These are phyloP conservation scores for Tragopan temminckii DNA, from an alignment of 2,797 vertebrate species.

Conservation along the genomic window DNA sequence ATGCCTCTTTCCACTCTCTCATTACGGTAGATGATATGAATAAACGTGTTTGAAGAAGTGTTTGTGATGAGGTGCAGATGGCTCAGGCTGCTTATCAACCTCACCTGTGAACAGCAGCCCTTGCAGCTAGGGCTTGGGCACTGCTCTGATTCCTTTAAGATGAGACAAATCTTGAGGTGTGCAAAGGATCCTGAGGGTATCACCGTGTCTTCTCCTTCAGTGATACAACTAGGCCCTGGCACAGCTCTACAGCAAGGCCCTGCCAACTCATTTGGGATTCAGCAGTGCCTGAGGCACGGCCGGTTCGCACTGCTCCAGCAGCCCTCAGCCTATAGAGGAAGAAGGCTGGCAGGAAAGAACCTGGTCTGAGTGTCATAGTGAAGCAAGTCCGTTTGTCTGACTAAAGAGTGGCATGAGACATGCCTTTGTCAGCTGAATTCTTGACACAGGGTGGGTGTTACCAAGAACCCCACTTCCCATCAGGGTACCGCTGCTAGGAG, in stretches of 20 bases:
- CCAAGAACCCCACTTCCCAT: slow-evolving; percentile 9
- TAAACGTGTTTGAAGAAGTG: neutral
- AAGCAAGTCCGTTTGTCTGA: slow-evolving; percentile 5
- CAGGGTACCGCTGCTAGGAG: neutral
- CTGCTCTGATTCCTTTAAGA: neutral
- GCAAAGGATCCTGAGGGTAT: neutral
- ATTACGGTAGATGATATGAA: neutral
- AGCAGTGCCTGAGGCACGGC: neutral
- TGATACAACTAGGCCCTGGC: neutral
- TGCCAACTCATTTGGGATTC: neutral
- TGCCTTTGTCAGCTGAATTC: neutral
- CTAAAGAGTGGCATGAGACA: slow-evolving; percentile 7
- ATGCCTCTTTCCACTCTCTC: neutral
- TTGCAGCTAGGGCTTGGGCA: neutral
- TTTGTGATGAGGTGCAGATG: neutral
- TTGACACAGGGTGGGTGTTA: slow-evolving; percentile 42
- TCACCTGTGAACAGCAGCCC: neutral
- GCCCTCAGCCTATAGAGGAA: neutral
- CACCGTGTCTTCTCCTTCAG: neutral
- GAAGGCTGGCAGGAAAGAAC: neutral
- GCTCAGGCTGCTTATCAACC: neutral
- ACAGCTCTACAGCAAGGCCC: neutral
- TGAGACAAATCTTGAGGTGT: neutral
- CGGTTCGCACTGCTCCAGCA: neutral
- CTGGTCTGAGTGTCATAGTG: neutral